Percentiles rank a stretch among this genome's conserved stretches.
phyloP scores from a whole-genome alignment of 2,113 vertebrate species.

The Perca schrenkii region DNA sequence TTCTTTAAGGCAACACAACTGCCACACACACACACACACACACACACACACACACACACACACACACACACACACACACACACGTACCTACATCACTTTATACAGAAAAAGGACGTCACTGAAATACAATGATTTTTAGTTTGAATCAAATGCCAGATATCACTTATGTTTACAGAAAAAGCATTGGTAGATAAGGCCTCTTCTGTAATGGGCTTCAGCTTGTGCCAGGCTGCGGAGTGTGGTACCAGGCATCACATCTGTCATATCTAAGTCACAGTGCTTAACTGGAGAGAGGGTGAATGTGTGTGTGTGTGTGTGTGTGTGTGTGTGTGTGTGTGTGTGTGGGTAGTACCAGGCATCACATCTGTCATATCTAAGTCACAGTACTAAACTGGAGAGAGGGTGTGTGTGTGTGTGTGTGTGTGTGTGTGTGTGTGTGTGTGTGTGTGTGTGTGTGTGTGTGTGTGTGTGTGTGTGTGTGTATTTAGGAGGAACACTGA shows the following conservation, averaged over 20 bases:
- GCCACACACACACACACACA: too few relatives aligned
- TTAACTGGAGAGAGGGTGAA: constrained; percentile 14
- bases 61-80: too few relatives aligned
- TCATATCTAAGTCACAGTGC: constrained; percentile 56
- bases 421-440: constrained; percentile 25
- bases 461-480: constrained; percentile 18
- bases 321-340: constrained; percentile 15
- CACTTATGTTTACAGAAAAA: background rate
- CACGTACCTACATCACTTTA: too few relatives aligned
- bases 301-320: constrained; percentile 11
- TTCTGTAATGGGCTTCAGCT: constrained; percentile 54
- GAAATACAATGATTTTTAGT: too few relatives aligned
- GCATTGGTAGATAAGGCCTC: constrained; percentile 20
- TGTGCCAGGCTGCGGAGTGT: constrained; percentile 64
- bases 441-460: constrained; percentile 19
- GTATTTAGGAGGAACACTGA: constrained; percentile 65
- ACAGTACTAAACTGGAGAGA: constrained; percentile 31
- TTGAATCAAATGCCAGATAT: background rate
- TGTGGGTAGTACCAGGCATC: constrained; percentile 62
- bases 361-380: constrained; percentile 57
- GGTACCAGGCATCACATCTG: constrained; percentile 67
- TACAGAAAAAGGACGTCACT: too few relatives aligned
- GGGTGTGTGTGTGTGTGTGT: constrained; percentile 17
- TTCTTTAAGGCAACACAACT: background rate
- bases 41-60: too few relatives aligned